Percentiles rank a stretch among this genome's conserved stretches.
Evolutionary conservation across 1,140 invertebrate genomes (phyloP).

Genomic region (Rhopalosiphum padi): DNA sequence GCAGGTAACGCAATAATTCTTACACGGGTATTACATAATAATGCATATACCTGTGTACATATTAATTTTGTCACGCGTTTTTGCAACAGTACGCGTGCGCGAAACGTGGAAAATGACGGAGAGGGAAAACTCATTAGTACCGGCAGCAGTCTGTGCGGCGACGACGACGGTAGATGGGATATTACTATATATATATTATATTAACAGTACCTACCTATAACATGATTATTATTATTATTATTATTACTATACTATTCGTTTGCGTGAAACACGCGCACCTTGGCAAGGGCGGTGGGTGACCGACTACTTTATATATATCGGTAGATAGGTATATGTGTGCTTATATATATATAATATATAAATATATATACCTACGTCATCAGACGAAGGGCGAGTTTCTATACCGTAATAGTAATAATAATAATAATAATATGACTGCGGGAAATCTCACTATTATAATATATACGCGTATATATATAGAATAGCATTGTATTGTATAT

Average conservation of each 20-base stretch:
- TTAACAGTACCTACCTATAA: conserved; percentile 23
- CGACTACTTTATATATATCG: background rate
- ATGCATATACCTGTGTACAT: background rate
- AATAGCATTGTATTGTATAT: background rate
- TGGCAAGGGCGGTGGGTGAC: background rate
- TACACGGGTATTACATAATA: background rate
- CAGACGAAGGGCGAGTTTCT: conserved; percentile 10
- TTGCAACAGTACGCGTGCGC: background rate
- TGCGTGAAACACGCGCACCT: conserved; percentile 40
- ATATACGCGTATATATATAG: background rate
- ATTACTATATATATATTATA: background rate
- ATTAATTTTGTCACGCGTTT: conserved; percentile 15
- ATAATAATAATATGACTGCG: conserved; percentile 22
- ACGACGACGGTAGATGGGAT: background rate
- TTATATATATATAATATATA: background rate
- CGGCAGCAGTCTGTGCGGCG: background rate
- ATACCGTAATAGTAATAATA: background rate
- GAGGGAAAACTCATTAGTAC: conserved; percentile 47
- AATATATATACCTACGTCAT: background rate
- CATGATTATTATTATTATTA: conserved; percentile 31
- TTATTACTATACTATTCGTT: conserved; percentile 23
- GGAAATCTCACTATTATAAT: conserved; percentile 21
- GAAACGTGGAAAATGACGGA: conserved; percentile 20
- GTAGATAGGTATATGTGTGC: background rate
- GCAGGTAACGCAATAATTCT: conserved; percentile 2